Evolutionary conservation across 2,888 invertebrate species (phyloP), one percentile per base, ranked within the genome.

Genomic region (Uloborus plumipes): DNA sequence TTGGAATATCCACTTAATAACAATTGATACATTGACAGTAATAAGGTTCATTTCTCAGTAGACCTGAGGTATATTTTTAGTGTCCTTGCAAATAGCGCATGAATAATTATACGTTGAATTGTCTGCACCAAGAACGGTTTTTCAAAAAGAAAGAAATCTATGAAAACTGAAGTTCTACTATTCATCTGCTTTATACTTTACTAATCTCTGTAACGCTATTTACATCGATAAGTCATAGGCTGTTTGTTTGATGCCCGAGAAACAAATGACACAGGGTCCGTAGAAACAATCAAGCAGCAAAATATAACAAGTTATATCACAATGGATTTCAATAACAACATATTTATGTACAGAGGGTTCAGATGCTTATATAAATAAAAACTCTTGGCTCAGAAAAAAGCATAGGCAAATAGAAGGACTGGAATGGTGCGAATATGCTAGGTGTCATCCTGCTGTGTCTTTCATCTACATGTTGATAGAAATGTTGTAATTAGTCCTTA

Each of bases 261-360:
- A 66, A 66, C 58, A 62, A 73, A 73, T 47, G 58, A 72, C 61
- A 69, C 62, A 73, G 79, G 73, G 61, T 67, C 22, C 49, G 50
- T 73, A 71, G 61, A 73, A 73, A 80, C 79, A 80, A 73, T 73
- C 51, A 62, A 80, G 61, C 69, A 62, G 79, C 73, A 79, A 79
- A 79, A 73, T 73, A 72, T 74, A 80, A 80, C 79, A 80, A 80
- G 61, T 80, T 67, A 74, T 80, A 80, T 80, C 79, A 80, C 72
- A 80, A 80, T 80, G 79, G 79, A 80, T 73, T 67, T 50, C 73
- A 69, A 73, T 73, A 80, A 80, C 73, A 69, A 73, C 73, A 80
- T 73, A 67, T 49, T 73, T 80, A 80, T 73, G 31, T 80, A 74
- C 79, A 73, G 11, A 67, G 64, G 73, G 70, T 39, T 62, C 26